Evolutionary conservation across 2,113 vertebrate genomes (phyloP), one percentile per base, ranked within the genome.

Genomic region (Coptodon bakossiorum): DNA sequence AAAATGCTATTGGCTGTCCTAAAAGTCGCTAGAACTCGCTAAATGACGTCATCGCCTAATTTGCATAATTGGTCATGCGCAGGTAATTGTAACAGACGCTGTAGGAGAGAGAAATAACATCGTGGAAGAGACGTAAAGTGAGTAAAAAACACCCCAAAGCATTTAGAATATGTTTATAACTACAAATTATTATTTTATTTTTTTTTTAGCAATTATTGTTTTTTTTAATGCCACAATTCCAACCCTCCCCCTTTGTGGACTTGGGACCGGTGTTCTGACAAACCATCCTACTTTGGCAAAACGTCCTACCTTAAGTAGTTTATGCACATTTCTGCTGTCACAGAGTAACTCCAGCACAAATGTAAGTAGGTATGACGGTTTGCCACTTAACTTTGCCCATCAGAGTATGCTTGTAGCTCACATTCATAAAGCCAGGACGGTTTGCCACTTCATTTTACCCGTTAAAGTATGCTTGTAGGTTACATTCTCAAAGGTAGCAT

Each of bases 171-270:
- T 53, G 52, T 22, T 53, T 53, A 53, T 19, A 53, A 53, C 5
- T 53, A 53, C 52, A 6, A 6, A 53, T n/a, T 19, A 27, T 34
- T 4, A n/a, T n/a, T n/a, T n/a, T n/a, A n/a, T n/a, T 36, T 36
- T 8, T 3, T 9, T 50, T 48, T 9, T 22, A 22, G 52, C 5
- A 54, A 54, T 54, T 54, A 6, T 52, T 52, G 17, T 0, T 0
- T 9, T 54, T 54, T 54, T 22, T n/a, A 3, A 24, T 24, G n/a
- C 24, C 53, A 54, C n/a, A 24, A 54, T 54, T 54, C 6, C 1
- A 5, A 54, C 9, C n/a, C n/a, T 13, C n/a, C 11, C n/a, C 0
- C 3, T 13, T 56, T 56, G 22, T 24, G 11, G 52, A 22, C 9
- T 54, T 54, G n/a, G 1, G 52, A 54, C 2, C 6, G 0, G 22